phyloP scores from a whole-genome alignment of 2,797 vertebrate genomes.

The Eulemur mongoz region DNA sequence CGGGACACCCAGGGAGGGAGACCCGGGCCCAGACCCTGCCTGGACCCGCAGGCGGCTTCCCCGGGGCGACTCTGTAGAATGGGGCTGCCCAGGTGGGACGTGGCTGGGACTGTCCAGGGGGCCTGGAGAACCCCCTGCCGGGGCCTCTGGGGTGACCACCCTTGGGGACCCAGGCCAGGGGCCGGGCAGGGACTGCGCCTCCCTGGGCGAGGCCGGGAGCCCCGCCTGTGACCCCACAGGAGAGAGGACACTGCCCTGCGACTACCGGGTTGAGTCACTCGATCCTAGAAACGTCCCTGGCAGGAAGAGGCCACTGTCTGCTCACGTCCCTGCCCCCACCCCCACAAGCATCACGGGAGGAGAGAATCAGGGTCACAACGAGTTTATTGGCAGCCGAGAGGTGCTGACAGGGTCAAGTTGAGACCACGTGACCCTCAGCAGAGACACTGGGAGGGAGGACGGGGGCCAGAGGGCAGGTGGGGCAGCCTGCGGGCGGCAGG shows the following conservation, averaged over 20 bases:
- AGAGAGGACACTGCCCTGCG: neutral
- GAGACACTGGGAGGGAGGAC: neutral
- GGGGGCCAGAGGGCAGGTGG: neutral
- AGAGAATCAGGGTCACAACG: neutral
- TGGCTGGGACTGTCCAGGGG: too few species aligned
- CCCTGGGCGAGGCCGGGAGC: accelerated
- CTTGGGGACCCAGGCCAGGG: neutral
- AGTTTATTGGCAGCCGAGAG: neutral
- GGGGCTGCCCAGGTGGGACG: neutral
- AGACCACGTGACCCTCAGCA: neutral
- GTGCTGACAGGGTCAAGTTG: neutral
- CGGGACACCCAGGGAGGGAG: neutral
- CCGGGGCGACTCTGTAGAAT: too few species aligned
- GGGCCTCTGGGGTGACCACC: accelerated
- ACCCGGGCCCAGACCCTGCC: accelerated
- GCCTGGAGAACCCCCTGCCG: too few species aligned
- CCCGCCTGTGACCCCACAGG: too few species aligned
- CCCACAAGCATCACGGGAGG: neutral
- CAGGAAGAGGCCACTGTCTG: neutral
- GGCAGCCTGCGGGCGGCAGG: neutral
- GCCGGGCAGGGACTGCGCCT: neutral
- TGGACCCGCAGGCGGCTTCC: neutral
- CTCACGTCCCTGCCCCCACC: neutral
- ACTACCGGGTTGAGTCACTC: too few species aligned
- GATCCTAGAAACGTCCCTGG: neutral